These are phyloP conservation scores for Drosophila parthenogenetica DNA, from an alignment of 2,888 invertebrate species.

Conservation along the genomic window DNA sequence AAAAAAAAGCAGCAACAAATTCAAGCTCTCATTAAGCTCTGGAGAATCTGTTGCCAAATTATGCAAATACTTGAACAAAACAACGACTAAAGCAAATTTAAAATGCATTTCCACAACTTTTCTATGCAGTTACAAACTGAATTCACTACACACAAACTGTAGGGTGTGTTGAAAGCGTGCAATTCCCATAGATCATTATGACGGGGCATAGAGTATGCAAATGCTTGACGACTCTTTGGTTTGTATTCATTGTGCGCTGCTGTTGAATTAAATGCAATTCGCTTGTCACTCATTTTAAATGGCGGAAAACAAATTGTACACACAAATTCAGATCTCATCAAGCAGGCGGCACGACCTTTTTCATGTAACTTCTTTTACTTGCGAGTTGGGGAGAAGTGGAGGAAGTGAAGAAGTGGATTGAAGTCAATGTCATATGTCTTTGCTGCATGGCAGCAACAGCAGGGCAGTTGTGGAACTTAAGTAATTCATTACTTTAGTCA, in stretches of 20 bases:
- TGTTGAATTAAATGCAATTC: constrained; percentile 55
- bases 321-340: constrained; percentile 63
- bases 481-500: constrained; percentile 80
- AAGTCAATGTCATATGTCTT: constrained; percentile 61
- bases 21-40: neutral
- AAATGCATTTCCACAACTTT: neutral
- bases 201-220: constrained; percentile 26
- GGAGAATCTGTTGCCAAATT: neutral
- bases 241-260: constrained; percentile 1
- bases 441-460: constrained; percentile 22
- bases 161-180: neutral
- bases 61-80: constrained; percentile 1
- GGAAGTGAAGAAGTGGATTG: constrained; percentile 7
- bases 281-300: constrained; percentile 74
- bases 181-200: constrained; percentile 30
- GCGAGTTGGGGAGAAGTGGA: no score
- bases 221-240: constrained; percentile 14
- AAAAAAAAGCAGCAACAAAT: neutral
- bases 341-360: constrained; percentile 67
- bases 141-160: neutral
- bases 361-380: constrained; percentile 44
- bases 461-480: constrained; percentile 57
- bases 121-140: constrained; percentile 1
- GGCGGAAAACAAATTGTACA: constrained; percentile 56
- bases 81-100: neutral